Base-by-base conservation (phyloP, 2,888 invertebrate species). In the Patella ulyssiponensis region DNA sequence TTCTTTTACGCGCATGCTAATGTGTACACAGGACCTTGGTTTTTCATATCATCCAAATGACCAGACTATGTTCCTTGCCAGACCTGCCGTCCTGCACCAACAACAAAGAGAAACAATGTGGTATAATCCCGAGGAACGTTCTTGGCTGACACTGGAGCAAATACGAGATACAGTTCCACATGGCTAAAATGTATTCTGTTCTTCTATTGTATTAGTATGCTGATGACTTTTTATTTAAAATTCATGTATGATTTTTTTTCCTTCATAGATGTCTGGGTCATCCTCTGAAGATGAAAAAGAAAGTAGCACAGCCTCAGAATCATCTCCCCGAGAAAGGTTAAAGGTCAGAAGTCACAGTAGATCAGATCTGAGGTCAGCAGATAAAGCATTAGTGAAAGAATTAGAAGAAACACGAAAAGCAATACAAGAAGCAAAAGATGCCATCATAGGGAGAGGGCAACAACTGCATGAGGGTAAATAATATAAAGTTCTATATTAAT, bases 361-460 rank as follows among this genome's bases (percentile, higher is more conserved):
- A 58, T 58, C 56, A 44, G n/a, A 33, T 56, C 54, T 14, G 56
- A 73, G 74, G 27, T 15, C 74, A 20, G 78, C 72, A 2, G 78
- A 75, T 17, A 53, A 75, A 52, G 73, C 77, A 17, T 54, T 79
- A 54, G 81, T 87, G 20, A 80, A 80, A 74, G 88, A 88, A 73
- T 73, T 88, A 15, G 85, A 83, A 74, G 85, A 86, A 77, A 87
- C 88, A 9, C 82, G 88, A 71, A 85, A 80, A 73, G 87, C 82
- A 11, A 84, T 88, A 20, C 83, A 87, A 77, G 86, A 87, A 72
- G 86, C 85, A 20, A 86, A 84, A 76, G 82, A 82, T 73, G 82
- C 84, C 51, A 80, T 88, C 51, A 70, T 71, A 58, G 75, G 73
- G 17, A 56, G 74, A 74, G 52, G 52, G 11, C 71, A 51, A 71